Evolutionary conservation across 2,113 vertebrate species (phyloP), one percentile per base, ranked within the genome.

Genomic region (Melanotaenia duboulayi): DNA sequence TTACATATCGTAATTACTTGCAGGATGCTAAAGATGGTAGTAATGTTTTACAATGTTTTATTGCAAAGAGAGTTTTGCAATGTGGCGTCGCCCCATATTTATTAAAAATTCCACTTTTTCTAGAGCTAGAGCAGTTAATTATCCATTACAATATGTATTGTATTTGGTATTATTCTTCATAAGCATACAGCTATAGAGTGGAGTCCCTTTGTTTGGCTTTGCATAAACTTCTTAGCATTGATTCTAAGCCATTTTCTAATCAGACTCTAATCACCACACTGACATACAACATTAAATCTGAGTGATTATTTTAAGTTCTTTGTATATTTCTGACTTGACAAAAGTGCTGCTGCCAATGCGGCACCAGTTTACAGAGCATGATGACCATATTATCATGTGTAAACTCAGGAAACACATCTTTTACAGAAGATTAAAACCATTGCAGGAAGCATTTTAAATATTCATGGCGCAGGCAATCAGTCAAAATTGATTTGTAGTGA

Each of bases 1-100:
- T 81, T 74, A 80, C 71, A 77, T 75, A 81, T 80, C 78, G 65
- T 77, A 86, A 87, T 89, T 86, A 83, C 72, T 74, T 48, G 55
- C 13, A 0, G 24, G 50, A 70, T 62, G 78, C 76, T 70, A 61
- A 78, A 74, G 72, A 80, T 35, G 51, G 66, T 65, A 75, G 68
- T 46, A 6, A 81, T 52, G 65, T 83, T 79, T 82, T 61, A 71
- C 78, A 69, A 54, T 74, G 64, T 77, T 82, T 80, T 69, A 80
- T 67, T 62, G 67, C 46, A 60, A 66, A 69, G 59, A 11, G 25
- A 1, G 0, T 25, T 16, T 58, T 60, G n/a, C n/a, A n/a, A n/a
- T n/a, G n/a, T n/a, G n/a, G n/a, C n/a, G n/a, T 74, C 3, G 0
- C 49, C 56, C 23, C 19, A 12, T 24, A 44, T 78, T 78, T 80